phyloP scores from a whole-genome alignment of 2,113 vertebrate genomes.

The Podilymbus podiceps region DNA sequence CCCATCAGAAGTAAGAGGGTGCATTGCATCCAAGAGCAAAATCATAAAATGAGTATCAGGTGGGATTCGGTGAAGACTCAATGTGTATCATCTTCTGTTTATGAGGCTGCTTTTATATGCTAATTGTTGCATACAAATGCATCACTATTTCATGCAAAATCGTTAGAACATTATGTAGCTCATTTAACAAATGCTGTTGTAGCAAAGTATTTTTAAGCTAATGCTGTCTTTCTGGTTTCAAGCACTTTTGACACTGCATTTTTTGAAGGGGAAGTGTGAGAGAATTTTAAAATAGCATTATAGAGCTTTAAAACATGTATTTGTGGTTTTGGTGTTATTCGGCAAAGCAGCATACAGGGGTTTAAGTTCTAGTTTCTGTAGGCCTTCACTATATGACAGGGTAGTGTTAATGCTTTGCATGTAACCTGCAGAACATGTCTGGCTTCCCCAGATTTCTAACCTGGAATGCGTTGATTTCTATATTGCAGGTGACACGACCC shows the following conservation, averaged over 20 bases:
- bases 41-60: slow-evolving; percentile 75
- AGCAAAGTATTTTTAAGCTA: slow-evolving; percentile 11
- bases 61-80: slow-evolving; percentile 72
- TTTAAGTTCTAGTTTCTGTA: slow-evolving; percentile 42
- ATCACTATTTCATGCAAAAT: not conserved
- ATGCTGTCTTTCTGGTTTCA: slow-evolving; percentile 13
- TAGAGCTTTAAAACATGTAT: not conserved
- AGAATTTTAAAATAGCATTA: not conserved
- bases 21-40: slow-evolving; percentile 70
- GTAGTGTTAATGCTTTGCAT: slow-evolving; percentile 26
- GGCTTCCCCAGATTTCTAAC: slow-evolving; percentile 56
- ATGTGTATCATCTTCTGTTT: slow-evolving; percentile 71
- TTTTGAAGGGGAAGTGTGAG: slow-evolving; percentile 22
- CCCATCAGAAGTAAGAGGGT: slow-evolving; percentile 68
- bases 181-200: slow-evolving; percentile 28
- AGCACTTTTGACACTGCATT: slow-evolving; percentile 18
- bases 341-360: not conserved
- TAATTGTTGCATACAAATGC: slow-evolving; percentile 33
- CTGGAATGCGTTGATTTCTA: slow-evolving; percentile 66
- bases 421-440: not conserved
- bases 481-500: slow-evolving; percentile 90
- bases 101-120: slow-evolving; percentile 69
- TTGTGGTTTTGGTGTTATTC: not conserved
- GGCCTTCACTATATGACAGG: not conserved
- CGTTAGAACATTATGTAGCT: not conserved